Evolutionary conservation across 30 jellyfish, hydroid and myxozoan genomes (phyloP).

Genomic region (Pelagia noctiluca): DNA sequence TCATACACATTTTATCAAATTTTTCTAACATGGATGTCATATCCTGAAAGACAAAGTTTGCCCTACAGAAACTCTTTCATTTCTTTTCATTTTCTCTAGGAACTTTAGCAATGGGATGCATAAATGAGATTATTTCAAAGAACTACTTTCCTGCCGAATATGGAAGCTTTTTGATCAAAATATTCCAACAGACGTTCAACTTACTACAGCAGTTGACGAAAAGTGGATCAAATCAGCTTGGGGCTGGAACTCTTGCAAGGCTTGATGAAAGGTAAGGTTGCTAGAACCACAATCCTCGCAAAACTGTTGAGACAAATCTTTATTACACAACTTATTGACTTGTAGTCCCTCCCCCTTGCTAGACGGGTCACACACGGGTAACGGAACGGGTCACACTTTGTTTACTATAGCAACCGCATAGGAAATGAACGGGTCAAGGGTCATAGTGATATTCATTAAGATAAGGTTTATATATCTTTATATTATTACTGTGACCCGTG

Average conservation of each 20-base stretch:
- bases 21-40: too few relatives aligned
- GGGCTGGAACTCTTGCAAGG: slow-evolving; percentile 57
- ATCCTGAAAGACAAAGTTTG: not conserved
- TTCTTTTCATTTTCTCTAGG: slow-evolving; percentile 51
- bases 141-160: slow-evolving; percentile 91
- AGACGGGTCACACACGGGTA: too few relatives aligned
- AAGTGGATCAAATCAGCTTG: slow-evolving; percentile 51
- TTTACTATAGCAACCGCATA: too few relatives aligned
- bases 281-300: not conserved
- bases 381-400: too few relatives aligned
- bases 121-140: slow-evolving; percentile 90
- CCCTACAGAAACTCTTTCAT: not conserved
- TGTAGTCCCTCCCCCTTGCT: too few relatives aligned
- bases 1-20: too few relatives aligned
- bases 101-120: slow-evolving; percentile 87
- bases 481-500: too few relatives aligned
- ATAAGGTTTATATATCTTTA: too few relatives aligned
- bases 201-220: slow-evolving; percentile 77
- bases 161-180: slow-evolving; percentile 82
- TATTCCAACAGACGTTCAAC: slow-evolving; percentile 90
- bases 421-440: too few relatives aligned
- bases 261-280: slow-evolving; percentile 76
- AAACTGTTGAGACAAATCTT: not conserved
- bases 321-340: too few relatives aligned
- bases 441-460: too few relatives aligned